A percentile compares a stretch with the other conserved stretches of the same genome.
Evolutionary conservation across 1,140 invertebrate species (phyloP).

Genomic region (Drosophila watanabei): DNA sequence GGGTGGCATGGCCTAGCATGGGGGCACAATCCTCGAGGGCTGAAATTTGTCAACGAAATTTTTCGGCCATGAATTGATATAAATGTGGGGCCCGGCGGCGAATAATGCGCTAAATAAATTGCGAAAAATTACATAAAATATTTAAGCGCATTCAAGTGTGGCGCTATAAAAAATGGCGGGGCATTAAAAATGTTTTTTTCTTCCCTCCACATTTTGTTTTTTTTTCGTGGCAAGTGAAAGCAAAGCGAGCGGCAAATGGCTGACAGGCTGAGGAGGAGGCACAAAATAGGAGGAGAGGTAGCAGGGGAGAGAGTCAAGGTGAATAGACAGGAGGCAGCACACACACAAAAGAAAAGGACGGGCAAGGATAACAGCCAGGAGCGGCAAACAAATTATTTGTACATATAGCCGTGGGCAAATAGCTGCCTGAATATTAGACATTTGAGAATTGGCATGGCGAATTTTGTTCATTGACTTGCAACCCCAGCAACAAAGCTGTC

Average conservation of each 20-base stretch:
- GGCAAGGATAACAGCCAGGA: slow-evolving; percentile 38
- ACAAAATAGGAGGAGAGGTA: background rate
- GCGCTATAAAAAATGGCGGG: slow-evolving; percentile 78
- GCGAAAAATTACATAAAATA: slow-evolving; percentile 85
- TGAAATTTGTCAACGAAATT: slow-evolving; percentile 61
- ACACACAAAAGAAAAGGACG: slow-evolving; percentile 34
- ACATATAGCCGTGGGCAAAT: slow-evolving; percentile 62
- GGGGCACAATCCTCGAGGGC: slow-evolving; percentile 30
- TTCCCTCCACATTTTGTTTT: background rate
- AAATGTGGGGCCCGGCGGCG: slow-evolving; percentile 58
- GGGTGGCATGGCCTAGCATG: background rate
- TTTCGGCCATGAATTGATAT: slow-evolving; percentile 70
- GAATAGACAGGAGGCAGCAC: slow-evolving; percentile 56
- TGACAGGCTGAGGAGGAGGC: background rate
- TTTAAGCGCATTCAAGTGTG: slow-evolving; percentile 83
- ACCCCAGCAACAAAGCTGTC: slow-evolving; percentile 30
- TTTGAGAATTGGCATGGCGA: slow-evolving; percentile 80
- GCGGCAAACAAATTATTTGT: slow-evolving; percentile 70
- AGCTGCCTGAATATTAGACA: slow-evolving; percentile 77
- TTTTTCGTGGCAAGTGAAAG: slow-evolving; percentile 46
- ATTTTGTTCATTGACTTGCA: slow-evolving; percentile 71
- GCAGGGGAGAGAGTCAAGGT: slow-evolving; percentile 51
- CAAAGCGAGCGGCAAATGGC: slow-evolving; percentile 76
- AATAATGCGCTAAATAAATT: slow-evolving; percentile 84
- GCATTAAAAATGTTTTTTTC: slow-evolving; percentile 76